Conservation (phyloP, 2,797 vertebrate species). For the Sus cebifrons region DNA sequence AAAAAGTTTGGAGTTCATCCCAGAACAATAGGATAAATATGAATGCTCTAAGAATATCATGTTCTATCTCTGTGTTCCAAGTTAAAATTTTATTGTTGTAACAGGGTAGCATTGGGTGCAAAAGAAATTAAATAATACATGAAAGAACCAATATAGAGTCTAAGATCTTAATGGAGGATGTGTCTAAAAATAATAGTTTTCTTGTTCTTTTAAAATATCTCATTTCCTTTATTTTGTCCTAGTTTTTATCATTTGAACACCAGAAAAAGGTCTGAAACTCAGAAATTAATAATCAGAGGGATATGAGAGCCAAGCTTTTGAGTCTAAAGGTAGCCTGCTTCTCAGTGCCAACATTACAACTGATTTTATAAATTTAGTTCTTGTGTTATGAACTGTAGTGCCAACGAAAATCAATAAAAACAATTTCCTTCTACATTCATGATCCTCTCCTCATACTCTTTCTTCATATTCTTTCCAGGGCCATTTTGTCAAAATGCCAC, state of each 20-base stretch:
- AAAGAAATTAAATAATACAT: constrained; percentile 72
- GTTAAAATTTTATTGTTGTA: constrained; percentile 76
- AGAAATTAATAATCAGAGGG: constrained; percentile 75
- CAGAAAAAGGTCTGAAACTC: not conserved
- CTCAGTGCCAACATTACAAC: constrained; percentile 85
- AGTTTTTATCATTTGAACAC: constrained; percentile 59
- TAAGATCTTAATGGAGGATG: constrained; percentile 44
- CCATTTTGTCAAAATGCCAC: constrained; percentile 90
- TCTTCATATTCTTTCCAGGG: constrained; percentile 89
- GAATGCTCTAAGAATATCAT: constrained; percentile 73
- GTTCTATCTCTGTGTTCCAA: constrained; percentile 78
- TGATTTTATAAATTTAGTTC: constrained; percentile 90
- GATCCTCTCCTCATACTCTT: constrained; percentile 88
- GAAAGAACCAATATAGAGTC: constrained; percentile 75
- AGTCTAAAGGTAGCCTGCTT: constrained; percentile 57
- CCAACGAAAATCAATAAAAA: constrained; percentile 94
- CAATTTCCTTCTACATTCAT: constrained; percentile 92
- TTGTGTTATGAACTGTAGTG: constrained; percentile 89
- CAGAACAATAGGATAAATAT: constrained; percentile 70
- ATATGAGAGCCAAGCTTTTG: constrained; percentile 65
- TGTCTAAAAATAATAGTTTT: constrained; percentile 68
- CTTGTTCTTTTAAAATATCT: constrained; percentile 75
- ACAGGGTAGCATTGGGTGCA: constrained; percentile 11
- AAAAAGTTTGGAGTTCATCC: constrained; percentile 71
- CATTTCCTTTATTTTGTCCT: constrained; percentile 64